Conservation (phyloP, 2,797 vertebrate species). For the Euthynnus affinis region DNA sequence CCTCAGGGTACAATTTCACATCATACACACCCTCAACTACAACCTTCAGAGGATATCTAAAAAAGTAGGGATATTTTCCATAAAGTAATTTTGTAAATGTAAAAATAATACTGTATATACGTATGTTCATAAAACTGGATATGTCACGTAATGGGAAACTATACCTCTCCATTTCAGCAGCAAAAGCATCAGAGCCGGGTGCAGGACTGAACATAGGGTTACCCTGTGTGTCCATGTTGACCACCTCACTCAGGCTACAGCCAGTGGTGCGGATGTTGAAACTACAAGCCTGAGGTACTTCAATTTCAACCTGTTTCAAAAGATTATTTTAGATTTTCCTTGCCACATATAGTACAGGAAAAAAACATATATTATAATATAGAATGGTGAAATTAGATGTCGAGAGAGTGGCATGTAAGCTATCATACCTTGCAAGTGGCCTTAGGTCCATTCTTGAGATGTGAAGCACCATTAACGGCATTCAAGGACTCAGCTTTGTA, state of each 20-base stretch:
- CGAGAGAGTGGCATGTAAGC: conserved; percentile 58
- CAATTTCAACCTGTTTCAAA: conserved; percentile 90
- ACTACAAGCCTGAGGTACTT: conserved; percentile 92
- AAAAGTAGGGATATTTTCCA: background rate
- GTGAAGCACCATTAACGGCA: conserved; percentile 86
- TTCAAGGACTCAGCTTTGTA: conserved; percentile 93
- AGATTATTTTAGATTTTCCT: background rate
- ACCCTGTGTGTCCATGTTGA: conserved; percentile 81
- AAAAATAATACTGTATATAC: background rate
- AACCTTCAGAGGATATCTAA: conserved; percentile 84
- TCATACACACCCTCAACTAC: conserved; percentile 83
- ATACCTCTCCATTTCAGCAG: conserved; percentile 92
- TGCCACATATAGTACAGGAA: background rate
- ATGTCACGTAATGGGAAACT: background rate
- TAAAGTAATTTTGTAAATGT: background rate
- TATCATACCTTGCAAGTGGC: conserved; percentile 86
- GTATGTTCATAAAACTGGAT: background rate
- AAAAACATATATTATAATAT: background rate
- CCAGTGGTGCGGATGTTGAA: conserved; percentile 88
- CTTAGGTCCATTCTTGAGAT: conserved; percentile 89
- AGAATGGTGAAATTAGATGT: background rate
- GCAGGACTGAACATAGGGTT: conserved; percentile 85
- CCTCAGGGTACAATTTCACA: conserved; percentile 91
- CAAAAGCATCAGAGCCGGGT: conserved; percentile 89
- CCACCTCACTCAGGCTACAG: conserved; percentile 90